Evolutionary conservation across 2,888 invertebrate genomes (phyloP).

Genomic region (Drosophila colorata): DNA sequence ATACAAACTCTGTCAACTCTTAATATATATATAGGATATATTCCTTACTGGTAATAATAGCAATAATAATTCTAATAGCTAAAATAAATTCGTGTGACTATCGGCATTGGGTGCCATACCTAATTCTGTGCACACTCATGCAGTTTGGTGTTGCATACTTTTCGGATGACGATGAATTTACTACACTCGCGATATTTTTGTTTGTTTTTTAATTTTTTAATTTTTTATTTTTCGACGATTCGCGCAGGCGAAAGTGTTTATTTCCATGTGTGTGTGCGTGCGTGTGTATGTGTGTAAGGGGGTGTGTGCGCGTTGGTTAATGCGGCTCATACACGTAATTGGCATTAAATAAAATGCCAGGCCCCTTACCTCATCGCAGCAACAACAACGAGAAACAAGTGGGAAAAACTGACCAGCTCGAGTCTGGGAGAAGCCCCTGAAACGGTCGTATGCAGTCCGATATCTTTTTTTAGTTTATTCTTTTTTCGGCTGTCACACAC

Average conservation of each 20-base stretch:
- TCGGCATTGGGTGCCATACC: slow-evolving; percentile 19
- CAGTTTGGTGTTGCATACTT: slow-evolving; percentile 65
- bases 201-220: slow-evolving; percentile 22
- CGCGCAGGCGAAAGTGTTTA: slow-evolving; percentile 63
- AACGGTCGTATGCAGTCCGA: slow-evolving; percentile 34
- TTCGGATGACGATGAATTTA: slow-evolving; percentile 44
- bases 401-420: slow-evolving; percentile 49
- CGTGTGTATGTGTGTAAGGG: slow-evolving; percentile 30
- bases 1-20: too few species aligned
- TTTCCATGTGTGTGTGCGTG: slow-evolving; percentile 17
- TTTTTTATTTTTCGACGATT: slow-evolving; percentile 48
- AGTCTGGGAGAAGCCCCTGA: slow-evolving; percentile 25
- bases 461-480: slow-evolving; percentile 71
- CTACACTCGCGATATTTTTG: slow-evolving; percentile 33
- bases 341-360: slow-evolving; percentile 80
- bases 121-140: background rate
- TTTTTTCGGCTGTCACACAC: slow-evolving; percentile 64
- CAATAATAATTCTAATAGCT: too few species aligned
- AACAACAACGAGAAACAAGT: slow-evolving; percentile 6
- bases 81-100: slow-evolving; percentile 3
- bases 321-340: slow-evolving; percentile 80
- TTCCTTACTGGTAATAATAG: too few species aligned
- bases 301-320: slow-evolving; percentile 64
- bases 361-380: slow-evolving; percentile 16
- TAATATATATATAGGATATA: too few species aligned